phyloP scores from a whole-genome alignment of 2,113 vertebrate genomes.

The Callipepla californica region DNA sequence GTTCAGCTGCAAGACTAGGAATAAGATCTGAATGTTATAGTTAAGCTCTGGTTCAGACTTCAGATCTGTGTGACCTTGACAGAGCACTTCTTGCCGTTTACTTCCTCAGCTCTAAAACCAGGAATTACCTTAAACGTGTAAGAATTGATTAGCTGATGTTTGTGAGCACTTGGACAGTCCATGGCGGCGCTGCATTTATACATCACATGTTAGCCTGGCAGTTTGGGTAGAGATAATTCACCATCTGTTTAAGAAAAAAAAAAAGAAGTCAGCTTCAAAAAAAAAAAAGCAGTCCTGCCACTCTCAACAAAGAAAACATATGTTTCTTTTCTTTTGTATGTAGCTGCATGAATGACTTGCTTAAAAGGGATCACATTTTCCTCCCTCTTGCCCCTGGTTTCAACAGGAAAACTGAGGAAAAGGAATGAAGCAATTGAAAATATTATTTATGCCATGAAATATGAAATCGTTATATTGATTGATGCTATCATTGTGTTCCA shows the following conservation, averaged over 20 bases:
- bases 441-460: neutral
- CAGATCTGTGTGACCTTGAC: conserved; percentile 40
- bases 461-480: neutral
- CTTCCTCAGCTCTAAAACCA: neutral
- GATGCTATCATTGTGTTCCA: neutral
- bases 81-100: neutral
- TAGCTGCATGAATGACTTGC: neutral
- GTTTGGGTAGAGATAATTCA: conserved; percentile 4
- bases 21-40: conserved; percentile 49
- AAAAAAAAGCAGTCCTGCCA: neutral
- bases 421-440: neutral
- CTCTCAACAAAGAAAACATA: neutral
- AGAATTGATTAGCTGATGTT: neutral
- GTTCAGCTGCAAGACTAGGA: conserved; percentile 54
- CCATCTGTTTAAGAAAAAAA: conserved; percentile 22
- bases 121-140: neutral
- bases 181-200: neutral
- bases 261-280: neutral
- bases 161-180: neutral
- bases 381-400: neutral
- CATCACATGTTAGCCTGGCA: conserved; percentile 5
- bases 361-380: neutral
- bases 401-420: neutral
- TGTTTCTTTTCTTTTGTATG: neutral
- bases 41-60: conserved; percentile 46